These are phyloP conservation scores for Catostylus mosaicus DNA, from an alignment of 30 jellyfish, hydroid and myxozoan species.

Conservation along the genomic window DNA sequence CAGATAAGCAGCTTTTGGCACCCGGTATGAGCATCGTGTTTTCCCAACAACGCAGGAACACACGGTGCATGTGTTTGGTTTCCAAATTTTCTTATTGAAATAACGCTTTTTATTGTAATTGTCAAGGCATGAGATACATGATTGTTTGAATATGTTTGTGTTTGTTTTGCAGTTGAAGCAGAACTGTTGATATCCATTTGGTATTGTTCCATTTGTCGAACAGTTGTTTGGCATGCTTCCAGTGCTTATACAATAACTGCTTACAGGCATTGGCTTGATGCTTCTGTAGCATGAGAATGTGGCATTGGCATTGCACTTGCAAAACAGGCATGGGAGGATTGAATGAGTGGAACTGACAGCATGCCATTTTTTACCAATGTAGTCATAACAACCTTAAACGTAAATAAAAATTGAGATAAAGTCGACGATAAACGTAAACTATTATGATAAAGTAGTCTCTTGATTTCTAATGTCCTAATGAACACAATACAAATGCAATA, in stretches of 20 bases:
- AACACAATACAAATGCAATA: no score
- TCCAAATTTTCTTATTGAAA: constrained; percentile 1
- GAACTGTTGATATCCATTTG: background rate
- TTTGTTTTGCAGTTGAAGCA: constrained; percentile 22
- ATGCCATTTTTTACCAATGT: background rate
- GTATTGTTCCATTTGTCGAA: background rate
- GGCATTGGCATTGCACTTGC: constrained; percentile 12
- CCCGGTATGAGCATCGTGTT: background rate
- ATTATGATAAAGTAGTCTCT: no score
- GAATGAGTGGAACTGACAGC: background rate
- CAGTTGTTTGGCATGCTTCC: background rate
- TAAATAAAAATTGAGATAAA: no score
- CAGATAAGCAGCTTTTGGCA: background rate
- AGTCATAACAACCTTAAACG: constrained; percentile 11
- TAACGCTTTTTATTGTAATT: background rate
- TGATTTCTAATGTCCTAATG: no score
- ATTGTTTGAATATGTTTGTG: background rate
- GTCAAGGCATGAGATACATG: constrained; percentile 29
- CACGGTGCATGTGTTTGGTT: constrained; percentile 4
- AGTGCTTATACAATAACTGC: background rate
- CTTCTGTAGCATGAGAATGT: constrained; percentile 32
- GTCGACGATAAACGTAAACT: no score
- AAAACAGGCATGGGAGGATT: background rate
- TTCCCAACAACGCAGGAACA: background rate
- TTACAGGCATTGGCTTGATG: no score